Base-by-base conservation (phyloP, 2,888 invertebrate genomes). In the Hymenopus coronatus region DNA sequence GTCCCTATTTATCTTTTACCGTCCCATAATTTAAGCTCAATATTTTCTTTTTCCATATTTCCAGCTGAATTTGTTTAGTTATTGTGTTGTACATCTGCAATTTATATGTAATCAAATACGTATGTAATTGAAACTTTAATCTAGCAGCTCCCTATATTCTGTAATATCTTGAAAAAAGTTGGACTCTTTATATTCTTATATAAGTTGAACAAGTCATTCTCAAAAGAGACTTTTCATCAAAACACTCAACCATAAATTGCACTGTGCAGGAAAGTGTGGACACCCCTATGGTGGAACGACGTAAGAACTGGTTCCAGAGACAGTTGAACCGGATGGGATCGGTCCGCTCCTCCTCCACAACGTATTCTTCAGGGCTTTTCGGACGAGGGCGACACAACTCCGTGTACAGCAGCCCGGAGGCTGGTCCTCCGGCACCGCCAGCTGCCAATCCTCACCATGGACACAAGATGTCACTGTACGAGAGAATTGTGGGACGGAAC, bases 291-390 rank as follows among this genome's bases (percentile, higher is more conserved):
- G 97, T 97, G 28, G 97, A 97, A 92, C 94, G 97, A 88, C 94
- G 97, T 82, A 98, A 97, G 93, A 97, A 97, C 93, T 98, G 98
- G 98, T 96, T 98, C 91, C 97, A 97, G 91, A 95, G 98, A 85
- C 97, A 97, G 92, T 96, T 98, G 91, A 97, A 97, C 20, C 94
- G 97, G 91, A 97, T 98, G 96, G 97, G 97, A 2, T 97, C 97
- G 0, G 96, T 97, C 81, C 95, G 98, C 40, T 97, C 97, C 82
- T 97, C 97, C 1, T 97, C 97, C 0, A 97, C 97, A 0, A 97
- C 97, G 0, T 97, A 97, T 92, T 97, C 97, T 9, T 97, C 97
- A 1, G 96, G 96, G 20, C 94, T 97, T 87, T 97, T 97, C 92
- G 95, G 96, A 20, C 94, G 97, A 88, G 96, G 96, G 91, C 95